Base-by-base conservation (phyloP, 2,888 invertebrate species). In the Caenorhabditis sulstoni region DNA sequence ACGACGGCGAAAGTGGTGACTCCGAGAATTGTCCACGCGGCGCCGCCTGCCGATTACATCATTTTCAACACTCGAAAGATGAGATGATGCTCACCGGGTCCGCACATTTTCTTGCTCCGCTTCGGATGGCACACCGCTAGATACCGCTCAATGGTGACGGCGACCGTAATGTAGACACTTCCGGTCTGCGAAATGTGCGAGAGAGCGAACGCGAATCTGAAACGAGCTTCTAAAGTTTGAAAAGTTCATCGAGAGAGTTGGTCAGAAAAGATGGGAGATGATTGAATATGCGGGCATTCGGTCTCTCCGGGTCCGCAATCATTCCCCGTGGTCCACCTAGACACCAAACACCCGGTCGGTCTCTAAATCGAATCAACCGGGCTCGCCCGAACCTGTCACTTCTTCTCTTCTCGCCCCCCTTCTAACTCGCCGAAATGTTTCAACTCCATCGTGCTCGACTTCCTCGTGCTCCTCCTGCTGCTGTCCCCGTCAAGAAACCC, bases 121-220 rank as follows among this genome's bases (percentile, higher is more conserved):
- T 84, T 68, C 23, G 88, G 86, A 58, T 86, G 80, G 47, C 89
- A 86, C 9, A 89, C 87, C 20, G 88, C 88, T 44, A 88, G 50
- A 55, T 85, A 89, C 20, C 89, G 85, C 67, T 89, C 89, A 23
- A 89, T 82, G 9, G 89, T 88, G 1, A 88, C 89, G 9, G 88
- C 84, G 0, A 89, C 85, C 0, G 89, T 88, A 23, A 85, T 84
- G 75, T 87, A 88, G 61, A 88, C 87, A 49, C 81, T 81, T 29
- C 88, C 88, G 12, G 88, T 89, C 71, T 89, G 89, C 3, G 87
- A 87, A 23, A 88, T 87, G 76, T 89, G 88, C 12, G 87, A 87
- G 41, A 88, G 76, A 14, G 86, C 88, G 75, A 87, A 89, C 12
- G 86, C 83, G 55, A 88, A 86, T 53, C 87, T 85, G 59, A 49